Evolutionary conservation across 2,888 invertebrate species (phyloP).

Genomic region (Rhopalosiphum nymphaeae): DNA sequence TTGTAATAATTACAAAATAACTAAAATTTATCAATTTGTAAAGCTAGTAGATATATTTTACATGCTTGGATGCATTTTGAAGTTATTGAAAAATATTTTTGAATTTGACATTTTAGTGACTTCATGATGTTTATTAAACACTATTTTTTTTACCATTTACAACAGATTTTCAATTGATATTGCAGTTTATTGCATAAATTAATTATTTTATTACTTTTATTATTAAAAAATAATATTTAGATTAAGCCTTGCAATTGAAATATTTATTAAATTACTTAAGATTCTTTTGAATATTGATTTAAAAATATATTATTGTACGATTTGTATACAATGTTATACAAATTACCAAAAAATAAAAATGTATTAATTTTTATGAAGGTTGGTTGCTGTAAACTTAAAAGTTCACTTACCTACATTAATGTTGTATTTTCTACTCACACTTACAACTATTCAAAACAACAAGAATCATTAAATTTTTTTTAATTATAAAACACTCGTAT

Average conservation of each 20-base stretch:
- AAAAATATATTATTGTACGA: not conserved
- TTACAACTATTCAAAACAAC: not conserved
- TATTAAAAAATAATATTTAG: not conserved
- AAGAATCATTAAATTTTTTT: conserved; percentile 1
- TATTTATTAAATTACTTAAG: not conserved
- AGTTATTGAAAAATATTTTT: not conserved
- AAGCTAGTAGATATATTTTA: no score
- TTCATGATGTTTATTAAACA: not conserved
- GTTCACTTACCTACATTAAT: not conserved
- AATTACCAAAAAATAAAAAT: not conserved
- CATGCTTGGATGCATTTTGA: not conserved
- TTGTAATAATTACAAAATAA: not conserved
- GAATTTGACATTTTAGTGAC: not conserved
- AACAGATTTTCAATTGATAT: not conserved
- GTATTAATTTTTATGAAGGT: not conserved
- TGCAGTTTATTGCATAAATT: not conserved
- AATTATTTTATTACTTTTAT: not conserved
- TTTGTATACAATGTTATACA: not conserved
- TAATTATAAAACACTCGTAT: not conserved
- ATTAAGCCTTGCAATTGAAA: not conserved
- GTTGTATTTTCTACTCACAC: not conserved
- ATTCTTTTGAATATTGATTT: not conserved
- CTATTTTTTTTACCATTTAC: not conserved
- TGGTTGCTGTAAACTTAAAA: not conserved
- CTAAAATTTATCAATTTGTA: no score